phyloP scores from a whole-genome alignment of 2,888 invertebrate genomes.

The Aproaerema taeniolella region DNA sequence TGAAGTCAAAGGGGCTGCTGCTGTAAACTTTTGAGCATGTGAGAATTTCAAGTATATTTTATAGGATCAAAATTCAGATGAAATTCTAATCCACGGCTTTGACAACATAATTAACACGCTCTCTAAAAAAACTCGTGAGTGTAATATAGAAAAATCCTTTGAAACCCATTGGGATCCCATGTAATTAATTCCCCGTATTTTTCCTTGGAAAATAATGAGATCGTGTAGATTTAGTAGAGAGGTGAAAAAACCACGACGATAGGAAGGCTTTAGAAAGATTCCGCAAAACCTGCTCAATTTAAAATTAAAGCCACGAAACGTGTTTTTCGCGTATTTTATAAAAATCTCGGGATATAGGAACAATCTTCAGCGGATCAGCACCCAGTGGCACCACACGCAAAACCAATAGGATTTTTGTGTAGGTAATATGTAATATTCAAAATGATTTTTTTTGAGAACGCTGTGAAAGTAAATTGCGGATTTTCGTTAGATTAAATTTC shows the following conservation, averaged over 20 bases:
- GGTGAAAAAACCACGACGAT: constrained; percentile 56
- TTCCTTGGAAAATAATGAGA: constrained; percentile 49
- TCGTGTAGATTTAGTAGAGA: constrained; percentile 41
- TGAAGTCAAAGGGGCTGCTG: no score
- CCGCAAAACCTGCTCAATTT: constrained; percentile 74
- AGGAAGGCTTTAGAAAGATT: constrained; percentile 67
- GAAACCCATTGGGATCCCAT: constrained; percentile 36
- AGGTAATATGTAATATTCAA: constrained; percentile 1
- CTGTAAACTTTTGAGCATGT: no score
- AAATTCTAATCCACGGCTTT: no score
- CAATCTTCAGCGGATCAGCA: constrained; percentile 70
- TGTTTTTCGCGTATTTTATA: constrained; percentile 77
- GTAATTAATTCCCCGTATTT: constrained; percentile 64
- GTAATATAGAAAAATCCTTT: constrained; percentile 9
- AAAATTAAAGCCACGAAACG: constrained; percentile 78
- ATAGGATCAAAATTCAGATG: no score
- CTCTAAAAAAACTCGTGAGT: no score
- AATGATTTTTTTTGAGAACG: no score
- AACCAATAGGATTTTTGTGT: constrained; percentile 28
- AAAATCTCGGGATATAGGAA: constrained; percentile 71
- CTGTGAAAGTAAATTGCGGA: no score
- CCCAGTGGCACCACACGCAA: constrained; percentile 13
- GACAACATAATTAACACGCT: no score
- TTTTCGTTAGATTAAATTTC: no score
- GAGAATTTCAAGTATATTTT: no score